A percentile compares a stretch with the other conserved stretches of the same genome.
These are phyloP conservation scores for Congeria kusceri DNA, from an alignment of 2,888 invertebrate genomes.

Conservation along the genomic window DNA sequence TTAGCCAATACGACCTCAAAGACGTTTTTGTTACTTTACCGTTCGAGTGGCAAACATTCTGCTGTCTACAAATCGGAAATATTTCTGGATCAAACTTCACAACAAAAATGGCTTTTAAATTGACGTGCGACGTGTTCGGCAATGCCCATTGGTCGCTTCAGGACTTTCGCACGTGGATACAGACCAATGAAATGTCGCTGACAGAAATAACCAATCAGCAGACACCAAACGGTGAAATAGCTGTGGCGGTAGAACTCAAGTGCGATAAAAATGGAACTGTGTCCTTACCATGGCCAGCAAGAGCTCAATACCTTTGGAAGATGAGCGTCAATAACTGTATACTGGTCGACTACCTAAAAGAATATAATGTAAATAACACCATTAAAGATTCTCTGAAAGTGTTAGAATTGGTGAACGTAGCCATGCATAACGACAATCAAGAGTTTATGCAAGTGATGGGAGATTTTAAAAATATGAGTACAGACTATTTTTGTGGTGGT, in stretches of 20 bases:
- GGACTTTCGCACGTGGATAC: slow-evolving; percentile 54
- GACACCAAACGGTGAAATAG: slow-evolving; percentile 11
- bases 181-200: slow-evolving; percentile 25
- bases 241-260: slow-evolving; percentile 36
- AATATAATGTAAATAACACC: slow-evolving; percentile 38
- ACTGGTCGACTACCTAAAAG: slow-evolving; percentile 35
- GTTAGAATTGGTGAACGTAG: slow-evolving; percentile 34
- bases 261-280: slow-evolving; percentile 35
- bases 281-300: slow-evolving; percentile 57
- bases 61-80: slow-evolving; percentile 24
- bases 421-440: slow-evolving; percentile 13
- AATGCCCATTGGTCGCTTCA: slow-evolving; percentile 46
- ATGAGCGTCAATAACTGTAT: slow-evolving; percentile 50
- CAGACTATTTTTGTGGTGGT: slow-evolving; percentile 52
- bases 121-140: slow-evolving; percentile 46
- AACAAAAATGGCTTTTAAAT: slow-evolving; percentile 26
- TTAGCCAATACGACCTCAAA: not conserved
- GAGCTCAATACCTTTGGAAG: slow-evolving; percentile 54
- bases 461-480: slow-evolving; percentile 38
- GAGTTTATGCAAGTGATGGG: slow-evolving; percentile 23
- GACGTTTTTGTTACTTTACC: slow-evolving; percentile 1
- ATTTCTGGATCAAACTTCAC: slow-evolving; percentile 57
- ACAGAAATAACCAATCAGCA: not conserved
- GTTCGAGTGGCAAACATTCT: slow-evolving; percentile 44
- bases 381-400: slow-evolving; percentile 36